phyloP scores from a whole-genome alignment of 2,113 vertebrate species.

The Trematocara macrostoma region DNA sequence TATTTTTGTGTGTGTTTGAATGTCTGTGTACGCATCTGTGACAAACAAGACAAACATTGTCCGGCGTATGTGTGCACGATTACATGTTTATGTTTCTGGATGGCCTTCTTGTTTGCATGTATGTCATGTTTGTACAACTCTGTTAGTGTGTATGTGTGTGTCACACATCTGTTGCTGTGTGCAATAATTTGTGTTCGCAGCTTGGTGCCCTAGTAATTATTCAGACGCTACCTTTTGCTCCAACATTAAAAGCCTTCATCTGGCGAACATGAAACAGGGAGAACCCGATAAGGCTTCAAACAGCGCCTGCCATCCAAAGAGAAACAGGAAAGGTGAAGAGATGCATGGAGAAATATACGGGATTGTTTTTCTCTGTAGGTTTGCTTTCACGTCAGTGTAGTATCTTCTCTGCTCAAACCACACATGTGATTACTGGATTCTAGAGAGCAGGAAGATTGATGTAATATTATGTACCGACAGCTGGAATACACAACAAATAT shows the following conservation, averaged over 20 bases:
- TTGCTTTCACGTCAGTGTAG: slow-evolving; percentile 42
- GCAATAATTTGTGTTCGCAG: slow-evolving; percentile 75
- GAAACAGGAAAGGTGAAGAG: slow-evolving; percentile 64
- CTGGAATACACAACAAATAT: slow-evolving; percentile 11
- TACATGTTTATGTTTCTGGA: slow-evolving; percentile 8
- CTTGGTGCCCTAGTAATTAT: slow-evolving; percentile 77
- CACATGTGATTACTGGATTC: slow-evolving; percentile 37
- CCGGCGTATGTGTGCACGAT: not conserved
- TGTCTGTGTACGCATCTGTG: not conserved
- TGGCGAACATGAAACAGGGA: slow-evolving; percentile 70
- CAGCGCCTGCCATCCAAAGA: slow-evolving; percentile 52
- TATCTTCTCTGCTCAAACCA: slow-evolving; percentile 25
- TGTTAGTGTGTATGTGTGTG: slow-evolving; percentile 1
- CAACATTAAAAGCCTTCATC: slow-evolving; percentile 74
- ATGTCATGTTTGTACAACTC: slow-evolving; percentile 10
- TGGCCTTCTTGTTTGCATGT: slow-evolving; percentile 26
- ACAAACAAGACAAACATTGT: not conserved
- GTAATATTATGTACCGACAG: slow-evolving; percentile 18
- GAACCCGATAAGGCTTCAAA: slow-evolving; percentile 73
- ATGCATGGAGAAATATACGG: slow-evolving; percentile 55
- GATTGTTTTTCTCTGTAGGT: slow-evolving; percentile 64
- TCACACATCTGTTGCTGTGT: slow-evolving; percentile 70
- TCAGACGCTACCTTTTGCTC: slow-evolving; percentile 71
- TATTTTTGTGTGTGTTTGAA: not conserved
- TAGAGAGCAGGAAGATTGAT: slow-evolving; percentile 17